Evolutionary conservation across 2,113 vertebrate genomes (phyloP).

Genomic region (Trogon melanurus): DNA sequence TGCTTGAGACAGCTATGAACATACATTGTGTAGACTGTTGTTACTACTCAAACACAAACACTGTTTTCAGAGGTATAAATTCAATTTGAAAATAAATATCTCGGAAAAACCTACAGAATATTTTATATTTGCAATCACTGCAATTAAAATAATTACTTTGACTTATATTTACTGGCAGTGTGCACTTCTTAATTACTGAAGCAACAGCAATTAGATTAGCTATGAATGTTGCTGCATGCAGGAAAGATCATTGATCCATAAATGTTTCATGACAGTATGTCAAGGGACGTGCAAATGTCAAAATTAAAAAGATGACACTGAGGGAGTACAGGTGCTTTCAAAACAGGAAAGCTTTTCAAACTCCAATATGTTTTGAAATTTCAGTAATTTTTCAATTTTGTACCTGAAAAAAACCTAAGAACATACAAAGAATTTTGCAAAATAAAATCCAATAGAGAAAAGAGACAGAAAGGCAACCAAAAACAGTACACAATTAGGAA

Average conservation of each 20-base stretch:
- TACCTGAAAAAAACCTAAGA: background rate
- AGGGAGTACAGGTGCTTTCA: background rate
- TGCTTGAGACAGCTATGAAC: background rate
- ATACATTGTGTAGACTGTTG: background rate
- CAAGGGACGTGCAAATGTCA: background rate
- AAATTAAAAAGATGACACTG: background rate
- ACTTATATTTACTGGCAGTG: background rate
- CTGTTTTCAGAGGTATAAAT: background rate
- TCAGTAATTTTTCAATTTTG: background rate
- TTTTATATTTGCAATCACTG: background rate
- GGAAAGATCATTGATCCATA: background rate
- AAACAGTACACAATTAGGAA: background rate
- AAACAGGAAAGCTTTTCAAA: background rate
- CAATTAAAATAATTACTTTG: background rate
- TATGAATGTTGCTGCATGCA: background rate
- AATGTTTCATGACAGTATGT: background rate
- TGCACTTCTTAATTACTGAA: background rate
- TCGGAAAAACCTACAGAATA: background rate
- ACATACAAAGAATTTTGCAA: background rate
- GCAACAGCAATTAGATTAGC: background rate
- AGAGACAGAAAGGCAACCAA: background rate
- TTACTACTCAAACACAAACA: background rate
- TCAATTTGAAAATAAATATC: background rate
- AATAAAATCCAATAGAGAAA: background rate
- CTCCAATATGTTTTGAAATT: background rate